Conservation (phyloP, 2,888 invertebrate genomes). For the Drosophila helvetica region DNA sequence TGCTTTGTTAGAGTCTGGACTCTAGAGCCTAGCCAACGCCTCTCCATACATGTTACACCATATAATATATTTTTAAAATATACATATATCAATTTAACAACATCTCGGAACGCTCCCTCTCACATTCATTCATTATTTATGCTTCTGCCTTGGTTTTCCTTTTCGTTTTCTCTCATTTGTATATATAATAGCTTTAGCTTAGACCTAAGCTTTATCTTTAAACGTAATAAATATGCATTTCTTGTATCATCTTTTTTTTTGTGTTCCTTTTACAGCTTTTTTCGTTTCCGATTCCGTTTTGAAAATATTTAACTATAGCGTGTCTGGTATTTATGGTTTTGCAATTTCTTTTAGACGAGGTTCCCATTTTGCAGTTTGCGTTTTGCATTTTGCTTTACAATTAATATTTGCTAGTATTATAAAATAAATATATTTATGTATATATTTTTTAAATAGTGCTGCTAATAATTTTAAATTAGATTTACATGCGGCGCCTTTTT, state of each 20-base stretch:
- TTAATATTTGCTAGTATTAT: slow-evolving; percentile 76
- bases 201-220: slow-evolving; percentile 49
- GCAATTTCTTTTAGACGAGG: slow-evolving; percentile 56
- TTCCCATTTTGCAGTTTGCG: slow-evolving; percentile 48
- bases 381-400: slow-evolving; percentile 56
- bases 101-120: slow-evolving; percentile 55
- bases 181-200: slow-evolving; percentile 29
- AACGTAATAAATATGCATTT: slow-evolving; percentile 64
- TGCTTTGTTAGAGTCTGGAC: slow-evolving; percentile 52
- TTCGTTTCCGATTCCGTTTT: slow-evolving; percentile 22
- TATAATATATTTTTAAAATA: slow-evolving; percentile 35
- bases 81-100: slow-evolving; percentile 63
- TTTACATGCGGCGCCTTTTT: slow-evolving; percentile 48
- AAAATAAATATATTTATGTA: slow-evolving; percentile 71
- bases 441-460: slow-evolving; percentile 65
- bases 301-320: slow-evolving; percentile 73
- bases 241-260: slow-evolving; percentile 30
- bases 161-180: slow-evolving; percentile 25
- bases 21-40: slow-evolving; percentile 60
- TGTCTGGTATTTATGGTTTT: slow-evolving; percentile 48
- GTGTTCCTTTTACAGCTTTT: slow-evolving; percentile 54
- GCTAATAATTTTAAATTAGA: slow-evolving; percentile 63
- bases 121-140: slow-evolving; percentile 38
- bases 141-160: slow-evolving; percentile 24
- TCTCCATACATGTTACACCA: slow-evolving; percentile 21